These are phyloP conservation scores for Papilio helenus DNA, from an alignment of 1,140 invertebrate species.

Conservation along the genomic window DNA sequence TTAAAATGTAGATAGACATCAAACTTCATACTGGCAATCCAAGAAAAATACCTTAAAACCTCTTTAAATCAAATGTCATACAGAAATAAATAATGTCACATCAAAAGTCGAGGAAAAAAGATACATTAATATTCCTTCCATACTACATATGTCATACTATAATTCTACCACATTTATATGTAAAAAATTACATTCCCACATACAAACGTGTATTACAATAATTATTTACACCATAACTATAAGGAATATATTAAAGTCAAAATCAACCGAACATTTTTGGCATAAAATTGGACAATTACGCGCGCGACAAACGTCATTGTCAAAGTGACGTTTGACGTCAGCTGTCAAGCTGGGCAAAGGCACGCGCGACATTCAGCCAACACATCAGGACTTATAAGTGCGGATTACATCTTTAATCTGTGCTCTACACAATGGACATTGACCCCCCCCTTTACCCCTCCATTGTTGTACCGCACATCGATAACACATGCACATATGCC, in stretches of 20 bases:
- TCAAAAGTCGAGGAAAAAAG: neutral
- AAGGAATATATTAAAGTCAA: slow-evolving; percentile 36
- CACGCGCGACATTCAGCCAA: slow-evolving; percentile 24
- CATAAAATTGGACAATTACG: slow-evolving; percentile 22
- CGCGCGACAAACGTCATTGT: slow-evolving; percentile 3
- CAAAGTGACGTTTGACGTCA: slow-evolving; percentile 1
- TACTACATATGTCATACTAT: slow-evolving; percentile 20
- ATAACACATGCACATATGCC: slow-evolving; percentile 99
- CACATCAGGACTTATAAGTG: slow-evolving; percentile 93
- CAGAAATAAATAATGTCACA: slow-evolving; percentile 22
- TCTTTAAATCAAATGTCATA: slow-evolving; percentile 1
- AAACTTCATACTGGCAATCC: slow-evolving; percentile 9
- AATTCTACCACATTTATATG: slow-evolving; percentile 13
- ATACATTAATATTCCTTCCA: neutral
- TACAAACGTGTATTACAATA: slow-evolving; percentile 26
- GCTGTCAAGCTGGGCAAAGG: neutral
- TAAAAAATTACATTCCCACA: neutral
- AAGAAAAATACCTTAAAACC: neutral
- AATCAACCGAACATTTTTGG: slow-evolving; percentile 32
- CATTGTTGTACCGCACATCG: slow-evolving; percentile 97
- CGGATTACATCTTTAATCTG: slow-evolving; percentile 97
- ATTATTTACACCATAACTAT: slow-evolving; percentile 35
- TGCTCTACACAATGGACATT: slow-evolving; percentile 97
- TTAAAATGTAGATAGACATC: neutral
- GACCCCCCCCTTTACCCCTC: slow-evolving; percentile 93